These are phyloP conservation scores for Orius insidiosus DNA, from an alignment of 1,140 invertebrate species.

Conservation along the genomic window DNA sequence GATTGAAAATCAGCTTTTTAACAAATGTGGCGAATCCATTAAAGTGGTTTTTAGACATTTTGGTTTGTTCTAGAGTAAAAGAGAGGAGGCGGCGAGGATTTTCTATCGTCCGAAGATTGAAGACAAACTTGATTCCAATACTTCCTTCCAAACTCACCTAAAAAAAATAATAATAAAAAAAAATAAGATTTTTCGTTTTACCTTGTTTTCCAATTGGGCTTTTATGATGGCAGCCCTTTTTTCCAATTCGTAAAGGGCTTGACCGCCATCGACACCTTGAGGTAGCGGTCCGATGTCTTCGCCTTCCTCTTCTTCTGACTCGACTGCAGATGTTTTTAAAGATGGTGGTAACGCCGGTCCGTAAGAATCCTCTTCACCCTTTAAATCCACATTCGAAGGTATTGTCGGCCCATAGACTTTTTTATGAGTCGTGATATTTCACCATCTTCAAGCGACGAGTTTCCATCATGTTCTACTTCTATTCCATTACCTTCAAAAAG, in stretches of 20 bases:
- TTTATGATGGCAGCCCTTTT: slow-evolving; percentile 43
- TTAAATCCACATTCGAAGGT: background rate
- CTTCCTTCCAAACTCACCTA: slow-evolving; percentile 13
- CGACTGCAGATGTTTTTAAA: slow-evolving; percentile 13
- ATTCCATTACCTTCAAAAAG: no score
- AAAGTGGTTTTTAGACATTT: no score
- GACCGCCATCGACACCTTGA: slow-evolving; percentile 27
- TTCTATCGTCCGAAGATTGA: no score
- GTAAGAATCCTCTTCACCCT: slow-evolving; percentile 15
- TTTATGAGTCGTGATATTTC: background rate
- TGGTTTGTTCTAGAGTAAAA: no score
- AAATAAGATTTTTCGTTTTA: slow-evolving; percentile 19
- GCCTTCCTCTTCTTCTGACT: slow-evolving; percentile 25
- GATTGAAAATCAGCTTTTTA: no score
- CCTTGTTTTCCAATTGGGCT: slow-evolving; percentile 44
- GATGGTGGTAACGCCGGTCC: slow-evolving; percentile 25
- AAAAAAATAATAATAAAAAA: no score
- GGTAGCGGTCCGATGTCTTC: slow-evolving; percentile 51
- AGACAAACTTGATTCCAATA: no score
- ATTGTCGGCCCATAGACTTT: slow-evolving; percentile 8
- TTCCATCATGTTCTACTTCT: no score
- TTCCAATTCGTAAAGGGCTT: slow-evolving; percentile 45
- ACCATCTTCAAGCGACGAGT: no score
- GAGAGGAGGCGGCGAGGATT: no score
- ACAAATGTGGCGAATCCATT: no score